These are phyloP conservation scores for Hyphantria cunea DNA, from an alignment of 1,140 invertebrate species.

Conservation along the genomic window DNA sequence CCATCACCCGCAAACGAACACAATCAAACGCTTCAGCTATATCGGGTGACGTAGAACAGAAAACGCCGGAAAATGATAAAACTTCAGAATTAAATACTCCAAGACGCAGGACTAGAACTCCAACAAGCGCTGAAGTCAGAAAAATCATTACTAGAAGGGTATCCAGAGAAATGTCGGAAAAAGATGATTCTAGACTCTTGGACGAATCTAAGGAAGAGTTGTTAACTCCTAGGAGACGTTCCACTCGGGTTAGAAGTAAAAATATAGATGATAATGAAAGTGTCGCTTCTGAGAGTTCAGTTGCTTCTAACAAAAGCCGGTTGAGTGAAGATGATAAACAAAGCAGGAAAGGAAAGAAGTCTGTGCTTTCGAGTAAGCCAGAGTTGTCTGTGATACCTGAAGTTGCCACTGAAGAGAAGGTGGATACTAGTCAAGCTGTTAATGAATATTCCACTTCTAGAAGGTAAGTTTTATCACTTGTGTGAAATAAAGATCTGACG, in stretches of 20 bases:
- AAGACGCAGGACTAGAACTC: constrained; percentile 51
- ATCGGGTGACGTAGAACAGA: constrained; percentile 36
- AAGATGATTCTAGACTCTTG: constrained; percentile 43
- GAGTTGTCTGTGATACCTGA: constrained; percentile 79
- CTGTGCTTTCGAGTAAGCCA: constrained; percentile 54
- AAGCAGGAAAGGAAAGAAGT: constrained; percentile 59
- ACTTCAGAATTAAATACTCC: constrained; percentile 37
- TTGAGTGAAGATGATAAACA: constrained; percentile 52
- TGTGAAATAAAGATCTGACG: too few relatives aligned
- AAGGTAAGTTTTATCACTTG: constrained; percentile 46
- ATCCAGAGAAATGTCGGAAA: constrained; percentile 58
- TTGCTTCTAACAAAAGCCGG: constrained; percentile 50
- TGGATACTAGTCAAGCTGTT: constrained; percentile 42
- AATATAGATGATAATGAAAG: constrained; percentile 63
- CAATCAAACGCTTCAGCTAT: constrained; percentile 52
- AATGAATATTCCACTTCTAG: constrained; percentile 54
- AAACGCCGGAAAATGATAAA: constrained; percentile 40
- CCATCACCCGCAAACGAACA: constrained; percentile 44
- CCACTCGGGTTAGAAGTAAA: constrained; percentile 53
- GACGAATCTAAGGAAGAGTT: constrained; percentile 43
- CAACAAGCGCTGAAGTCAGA: constrained; percentile 55
- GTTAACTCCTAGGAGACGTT: constrained; percentile 52
- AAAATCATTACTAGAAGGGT: constrained; percentile 61
- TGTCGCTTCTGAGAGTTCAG: constrained; percentile 55
- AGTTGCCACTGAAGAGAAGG: constrained; percentile 50